Evolutionary conservation across 2,888 invertebrate species (phyloP).

Genomic region (Brachynemurus nebulosus): DNA sequence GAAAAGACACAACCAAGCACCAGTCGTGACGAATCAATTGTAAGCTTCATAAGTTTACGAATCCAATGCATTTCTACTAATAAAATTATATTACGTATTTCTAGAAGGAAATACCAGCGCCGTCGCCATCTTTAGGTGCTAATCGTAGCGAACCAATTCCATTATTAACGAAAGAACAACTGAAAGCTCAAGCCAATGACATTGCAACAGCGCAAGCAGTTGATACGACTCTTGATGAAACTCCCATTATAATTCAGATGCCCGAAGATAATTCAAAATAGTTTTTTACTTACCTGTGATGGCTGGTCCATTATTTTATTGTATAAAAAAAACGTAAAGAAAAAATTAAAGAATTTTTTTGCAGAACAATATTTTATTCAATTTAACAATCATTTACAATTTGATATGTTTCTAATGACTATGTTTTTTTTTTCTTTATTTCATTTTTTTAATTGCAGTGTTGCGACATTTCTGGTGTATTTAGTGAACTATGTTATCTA

Average conservation of each 20-base stretch:
- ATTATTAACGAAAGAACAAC: constrained; percentile 5
- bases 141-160: not conserved
- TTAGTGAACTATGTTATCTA: too few species aligned
- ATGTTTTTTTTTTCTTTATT: too few species aligned
- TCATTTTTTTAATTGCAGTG: constrained; percentile 2
- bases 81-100: not conserved
- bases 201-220: not conserved
- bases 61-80: not conserved
- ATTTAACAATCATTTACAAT: constrained; percentile 29
- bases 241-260: constrained; percentile 2
- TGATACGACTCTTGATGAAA: not conserved
- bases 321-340: not conserved
- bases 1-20: constrained; percentile 1
- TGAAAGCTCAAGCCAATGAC: constrained; percentile 1
- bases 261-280: constrained; percentile 18
- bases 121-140: not conserved
- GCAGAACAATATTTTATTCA: constrained; percentile 27
- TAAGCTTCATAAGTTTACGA: too few species aligned
- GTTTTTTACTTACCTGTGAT: too few species aligned
- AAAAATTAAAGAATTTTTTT: constrained; percentile 8
- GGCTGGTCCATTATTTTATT: not conserved
- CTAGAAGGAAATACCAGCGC: not conserved
- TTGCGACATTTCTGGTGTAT: not conserved
- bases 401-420: constrained; percentile 25
- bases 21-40: not conserved